Percentiles rank a stretch among this genome's conserved stretches.
These are phyloP conservation scores for Paratrypauchen microcephalus DNA, from an alignment of 2,797 vertebrate species.

Conservation along the genomic window DNA sequence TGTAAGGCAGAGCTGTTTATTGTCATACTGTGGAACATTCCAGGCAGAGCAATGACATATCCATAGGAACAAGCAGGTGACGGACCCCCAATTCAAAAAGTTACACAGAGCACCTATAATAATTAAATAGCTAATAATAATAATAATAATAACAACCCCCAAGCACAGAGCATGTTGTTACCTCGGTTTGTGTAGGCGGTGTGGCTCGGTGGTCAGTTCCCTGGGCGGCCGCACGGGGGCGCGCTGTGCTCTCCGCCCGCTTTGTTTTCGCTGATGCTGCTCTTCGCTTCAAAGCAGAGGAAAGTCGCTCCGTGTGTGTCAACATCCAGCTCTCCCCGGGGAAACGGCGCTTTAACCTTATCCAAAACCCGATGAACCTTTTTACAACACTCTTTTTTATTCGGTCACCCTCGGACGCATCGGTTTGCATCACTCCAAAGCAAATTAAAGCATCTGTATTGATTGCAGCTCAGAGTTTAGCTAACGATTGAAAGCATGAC, in stretches of 20 bases:
- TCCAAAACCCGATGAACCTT: conserved; percentile 36
- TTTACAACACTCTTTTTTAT: conserved; percentile 30
- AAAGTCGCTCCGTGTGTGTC: conserved; percentile 69
- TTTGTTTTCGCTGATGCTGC: conserved; percentile 65
- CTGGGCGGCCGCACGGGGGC: conserved; percentile 61
- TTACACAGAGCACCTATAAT: no score
- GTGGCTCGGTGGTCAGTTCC: conserved; percentile 43
- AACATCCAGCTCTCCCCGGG: conserved; percentile 70
- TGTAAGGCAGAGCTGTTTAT: no score
- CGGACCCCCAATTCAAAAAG: no score
- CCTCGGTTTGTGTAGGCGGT: no score
- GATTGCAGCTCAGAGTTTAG: conserved; percentile 48
- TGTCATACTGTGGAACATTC: no score
- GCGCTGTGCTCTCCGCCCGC: conserved; percentile 52
- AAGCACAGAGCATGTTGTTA: no score
- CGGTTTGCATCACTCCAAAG: neutral
- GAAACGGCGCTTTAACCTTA: conserved; percentile 62
- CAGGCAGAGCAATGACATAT: no score
- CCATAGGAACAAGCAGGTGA: no score
- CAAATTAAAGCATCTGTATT: conserved; percentile 24
- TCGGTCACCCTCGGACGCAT: conserved; percentile 16
- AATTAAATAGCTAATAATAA: no score
- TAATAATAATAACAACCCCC: no score
- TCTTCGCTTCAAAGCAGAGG: conserved; percentile 66
- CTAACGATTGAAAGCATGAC: conserved; percentile 68